Conservation (phyloP, 2,888 invertebrate genomes). For the Scrobipalpa atriplicella region DNA sequence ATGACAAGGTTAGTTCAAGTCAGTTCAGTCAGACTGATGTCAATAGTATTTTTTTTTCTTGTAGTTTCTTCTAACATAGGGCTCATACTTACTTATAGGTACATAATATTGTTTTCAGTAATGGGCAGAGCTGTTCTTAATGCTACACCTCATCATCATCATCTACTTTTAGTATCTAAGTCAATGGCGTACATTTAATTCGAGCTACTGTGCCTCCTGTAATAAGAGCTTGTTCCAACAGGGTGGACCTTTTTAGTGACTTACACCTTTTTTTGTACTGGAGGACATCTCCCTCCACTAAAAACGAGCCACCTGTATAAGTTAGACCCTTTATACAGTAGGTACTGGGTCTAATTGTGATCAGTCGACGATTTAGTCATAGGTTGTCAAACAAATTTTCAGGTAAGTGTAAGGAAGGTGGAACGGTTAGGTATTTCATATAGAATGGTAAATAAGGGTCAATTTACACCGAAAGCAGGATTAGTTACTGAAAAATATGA, state of each 20-base stretch:
- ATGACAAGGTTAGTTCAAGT: too few species aligned
- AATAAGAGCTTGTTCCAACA: too few species aligned
- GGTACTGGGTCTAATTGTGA: slow-evolving; percentile 5
- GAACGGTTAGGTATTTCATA: not conserved
- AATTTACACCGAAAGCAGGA: not conserved
- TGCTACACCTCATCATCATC: not conserved
- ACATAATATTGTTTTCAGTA: not conserved
- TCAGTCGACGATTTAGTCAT: slow-evolving; percentile 17
- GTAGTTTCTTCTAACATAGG: slow-evolving; percentile 22
- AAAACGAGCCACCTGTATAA: too few species aligned
- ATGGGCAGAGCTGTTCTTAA: slow-evolving; percentile 25
- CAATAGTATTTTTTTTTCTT: not conserved
- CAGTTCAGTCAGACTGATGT: too few species aligned
- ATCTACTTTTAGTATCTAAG: not conserved
- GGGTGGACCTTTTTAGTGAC: too few species aligned
- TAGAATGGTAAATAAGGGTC: not conserved
- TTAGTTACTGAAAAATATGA: too few species aligned
- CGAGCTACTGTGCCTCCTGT: not conserved
- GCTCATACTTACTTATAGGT: not conserved
- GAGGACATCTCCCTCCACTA: too few species aligned
- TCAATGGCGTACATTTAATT: slow-evolving; percentile 13
- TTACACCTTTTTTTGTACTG: too few species aligned
- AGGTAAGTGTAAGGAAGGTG: not conserved
- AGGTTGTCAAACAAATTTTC: not conserved
- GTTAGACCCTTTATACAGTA: too few species aligned